Evolutionary conservation across 2,113 vertebrate species (phyloP), one percentile per base, ranked within the genome.

Genomic region (Mixornis gularis): DNA sequence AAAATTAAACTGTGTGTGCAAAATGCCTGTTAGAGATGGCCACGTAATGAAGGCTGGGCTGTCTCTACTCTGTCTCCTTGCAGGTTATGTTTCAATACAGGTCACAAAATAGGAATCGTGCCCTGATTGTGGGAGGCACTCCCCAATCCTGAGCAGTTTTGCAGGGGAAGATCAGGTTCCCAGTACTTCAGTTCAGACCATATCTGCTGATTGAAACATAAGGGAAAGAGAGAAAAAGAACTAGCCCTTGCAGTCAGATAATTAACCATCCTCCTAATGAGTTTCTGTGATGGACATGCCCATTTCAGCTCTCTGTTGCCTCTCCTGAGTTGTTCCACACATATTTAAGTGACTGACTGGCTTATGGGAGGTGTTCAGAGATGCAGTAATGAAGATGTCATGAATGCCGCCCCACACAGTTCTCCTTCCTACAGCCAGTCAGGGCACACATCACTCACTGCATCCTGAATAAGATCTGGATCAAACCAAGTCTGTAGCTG

Each of bases 331-430:
- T 8, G 8, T 36, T 38, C 21, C 14, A 48, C 7, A n/a, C 5
- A 10, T 12, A 14, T 52, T 34, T 22, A 24, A 30, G 12, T 48
- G 27, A 8, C 18, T 34, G 10, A 41, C 4, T 74, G 60, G 16
- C 34, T 87, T 10, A 10, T 30, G 15, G 68, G 20, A 41, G 25
- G 6, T 17, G 74, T 79, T 65, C 46, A 71, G 32, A 52, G 62
- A 36, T 46, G 12, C 22, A 81, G 0, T 20, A 5, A 32, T 34
- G n/a, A 51, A n/a, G 53, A 36, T 32, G 0, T 46, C 14, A 4
- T 17, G 7, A 76, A 46, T 17, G 18, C 12, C 66, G 7, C 4
- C 17, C 10, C 30, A 21, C 0, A 0, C 1, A 27, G 1, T 25
- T 29, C 17, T 81, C 41, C 34, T 71, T 68, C 55, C 63, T 3